Evolutionary conservation across 2,113 vertebrate genomes (phyloP).

Genomic region (Dasyornis broadbenti): DNA sequence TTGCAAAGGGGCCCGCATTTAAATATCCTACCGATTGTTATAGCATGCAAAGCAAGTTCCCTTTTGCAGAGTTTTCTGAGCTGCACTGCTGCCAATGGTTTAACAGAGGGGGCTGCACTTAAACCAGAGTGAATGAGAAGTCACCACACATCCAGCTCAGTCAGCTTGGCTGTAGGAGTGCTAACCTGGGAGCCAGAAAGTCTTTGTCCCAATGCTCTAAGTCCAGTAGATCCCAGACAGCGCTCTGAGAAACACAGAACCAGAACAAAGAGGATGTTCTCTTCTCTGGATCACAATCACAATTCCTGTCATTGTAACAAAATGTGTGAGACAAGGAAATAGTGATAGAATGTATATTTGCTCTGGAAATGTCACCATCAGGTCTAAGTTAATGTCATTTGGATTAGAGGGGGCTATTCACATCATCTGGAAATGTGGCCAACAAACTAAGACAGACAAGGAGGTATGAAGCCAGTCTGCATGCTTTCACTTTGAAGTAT

Average conservation of each 20-base stretch:
- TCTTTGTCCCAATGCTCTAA: neutral
- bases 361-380: neutral
- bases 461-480: neutral
- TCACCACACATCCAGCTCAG: neutral
- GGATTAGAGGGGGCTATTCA: neutral
- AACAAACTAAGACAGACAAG: neutral
- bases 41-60: neutral
- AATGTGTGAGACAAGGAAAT: neutral
- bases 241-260: neutral
- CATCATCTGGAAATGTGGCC: neutral
- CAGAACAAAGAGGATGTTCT: neutral
- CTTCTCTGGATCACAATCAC: neutral
- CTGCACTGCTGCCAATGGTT: neutral
- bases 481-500: neutral
- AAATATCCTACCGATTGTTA: neutral
- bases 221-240: neutral
- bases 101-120: neutral
- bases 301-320: neutral
- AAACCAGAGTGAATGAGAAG: neutral
- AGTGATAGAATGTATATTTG: neutral
- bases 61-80: neutral
- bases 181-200: neutral
- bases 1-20: neutral
- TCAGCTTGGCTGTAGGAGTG: neutral
- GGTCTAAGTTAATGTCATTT: neutral